Percentiles rank a stretch among this genome's conserved stretches.
Conservation (phyloP, 2,113 vertebrate species). For the Picathartes gymnocephalus region DNA sequence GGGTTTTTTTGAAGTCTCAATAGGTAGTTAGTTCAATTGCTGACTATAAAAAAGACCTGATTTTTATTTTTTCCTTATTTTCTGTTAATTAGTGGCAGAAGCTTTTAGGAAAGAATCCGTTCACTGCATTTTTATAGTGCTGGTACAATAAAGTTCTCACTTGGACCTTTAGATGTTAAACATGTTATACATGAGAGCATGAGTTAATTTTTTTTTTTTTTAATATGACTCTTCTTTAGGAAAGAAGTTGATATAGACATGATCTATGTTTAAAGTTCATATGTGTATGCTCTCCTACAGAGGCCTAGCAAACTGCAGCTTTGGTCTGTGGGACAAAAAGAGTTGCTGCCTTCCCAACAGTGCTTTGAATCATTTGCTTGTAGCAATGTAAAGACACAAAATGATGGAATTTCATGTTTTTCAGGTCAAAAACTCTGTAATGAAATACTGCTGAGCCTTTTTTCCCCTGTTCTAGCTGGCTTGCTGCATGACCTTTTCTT, state of each 20-base stretch:
- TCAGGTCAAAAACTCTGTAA: neutral
- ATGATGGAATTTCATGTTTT: neutral
- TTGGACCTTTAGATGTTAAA: neutral
- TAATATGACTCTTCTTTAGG: neutral
- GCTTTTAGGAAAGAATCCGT: neutral
- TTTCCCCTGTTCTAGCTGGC: accelerated
- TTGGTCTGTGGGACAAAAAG: neutral
- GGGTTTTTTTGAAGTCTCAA: neutral
- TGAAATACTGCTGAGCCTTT: neutral
- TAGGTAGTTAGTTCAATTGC: neutral
- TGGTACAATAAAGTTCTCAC: neutral
- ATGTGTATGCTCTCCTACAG: neutral
- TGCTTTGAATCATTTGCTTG: neutral
- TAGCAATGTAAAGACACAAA: neutral
- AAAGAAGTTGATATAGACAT: neutral
- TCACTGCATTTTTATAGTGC: neutral
- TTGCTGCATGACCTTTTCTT: neutral
- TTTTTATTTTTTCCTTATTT: neutral
- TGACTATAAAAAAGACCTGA: neutral
- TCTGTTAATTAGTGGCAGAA: neutral
- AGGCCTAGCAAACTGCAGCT: neutral
- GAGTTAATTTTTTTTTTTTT: neutral
- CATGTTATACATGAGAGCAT: accelerated
- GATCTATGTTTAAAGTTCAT: neutral
- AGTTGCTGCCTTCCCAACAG: neutral